Conservation (phyloP, 2,113 vertebrate species). For the Electrona antarctica region DNA sequence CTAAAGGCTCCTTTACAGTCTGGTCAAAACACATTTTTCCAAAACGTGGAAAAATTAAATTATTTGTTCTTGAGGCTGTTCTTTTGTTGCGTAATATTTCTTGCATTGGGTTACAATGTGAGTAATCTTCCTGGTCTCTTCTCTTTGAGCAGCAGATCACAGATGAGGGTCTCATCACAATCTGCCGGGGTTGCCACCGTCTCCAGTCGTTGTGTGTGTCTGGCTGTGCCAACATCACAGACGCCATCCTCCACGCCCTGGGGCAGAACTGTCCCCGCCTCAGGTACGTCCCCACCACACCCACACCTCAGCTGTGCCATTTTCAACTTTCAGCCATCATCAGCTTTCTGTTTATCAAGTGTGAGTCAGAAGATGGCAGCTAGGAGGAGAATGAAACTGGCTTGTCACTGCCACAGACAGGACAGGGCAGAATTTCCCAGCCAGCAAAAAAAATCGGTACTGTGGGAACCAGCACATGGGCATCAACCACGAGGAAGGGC, state of each 20-base stretch:
- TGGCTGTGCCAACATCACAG: constrained; percentile 97
- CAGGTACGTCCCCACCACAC: constrained; percentile 78
- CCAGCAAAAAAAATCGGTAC: no score
- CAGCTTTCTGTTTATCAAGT: not conserved
- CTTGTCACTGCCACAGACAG: no score
- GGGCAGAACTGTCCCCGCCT: constrained; percentile 96
- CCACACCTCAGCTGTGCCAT: constrained; percentile 9
- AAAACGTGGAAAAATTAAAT: no score
- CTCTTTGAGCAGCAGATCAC: constrained; percentile 91
- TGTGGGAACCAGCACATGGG: no score
- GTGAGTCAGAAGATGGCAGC: no score
- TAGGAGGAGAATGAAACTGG: no score
- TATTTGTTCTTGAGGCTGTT: no score
- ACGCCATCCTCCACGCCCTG: constrained; percentile 94
- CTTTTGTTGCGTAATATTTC: no score
- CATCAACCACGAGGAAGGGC: no score
- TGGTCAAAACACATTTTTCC: no score
- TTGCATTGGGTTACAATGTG: not conserved
- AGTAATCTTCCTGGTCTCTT: not conserved
- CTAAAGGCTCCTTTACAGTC: no score
- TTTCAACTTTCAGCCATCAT: not conserved
- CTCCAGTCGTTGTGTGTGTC: constrained; percentile 96
- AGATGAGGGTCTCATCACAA: constrained; percentile 97
- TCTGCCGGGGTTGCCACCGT: constrained; percentile 96
- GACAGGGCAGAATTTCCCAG: no score